Base-by-base conservation (phyloP, 1,140 invertebrate species). In the Pseudomyrmex flavicornis region DNA sequence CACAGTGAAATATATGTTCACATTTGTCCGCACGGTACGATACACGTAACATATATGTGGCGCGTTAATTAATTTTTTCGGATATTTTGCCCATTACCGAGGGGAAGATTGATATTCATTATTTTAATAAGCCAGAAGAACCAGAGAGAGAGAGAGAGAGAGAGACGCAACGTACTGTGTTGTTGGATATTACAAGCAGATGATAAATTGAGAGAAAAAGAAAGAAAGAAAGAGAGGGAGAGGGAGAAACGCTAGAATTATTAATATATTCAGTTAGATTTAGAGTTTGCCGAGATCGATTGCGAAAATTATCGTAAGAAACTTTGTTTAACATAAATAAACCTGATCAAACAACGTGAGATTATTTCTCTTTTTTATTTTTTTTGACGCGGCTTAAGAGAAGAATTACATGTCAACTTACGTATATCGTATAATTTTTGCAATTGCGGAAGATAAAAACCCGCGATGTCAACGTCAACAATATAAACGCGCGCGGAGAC, bases 21-120 rank as follows among this genome's bases (percentile, higher is more conserved):
- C 15, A 68, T 77, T 50, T 66, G 20, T 9, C 2, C 9, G 35
- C 2, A 10, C 48, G 22, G 3, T 63, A 17, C 3, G 10, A 17
- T 20, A 56, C 7, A 15, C 17, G 20, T 20, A 44, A 13, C 26
- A 56, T 9, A 56, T 46, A 48, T 12, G 52, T 58, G 5, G 13
- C 44, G 52, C 54, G 35, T 66, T 66, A 69, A 79, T 79, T 58
- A 69, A 69, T 48, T 70, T 79, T 79, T 58, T 17, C 3, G 20
- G 2, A 77, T 66, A 77, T 68, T 77, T 77, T 1, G 10, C 4
- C 44, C 0, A 9, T 54, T 48, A 46, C 13, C 2, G 4, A 13
- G 17, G 20, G 3, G 2, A 15, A 69, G 35, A 70, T 58, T 79
- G 15, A 59, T 79, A 69, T 48, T 48, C 8, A 20, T 59, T 79